These are phyloP conservation scores for Ditula angustiorana DNA, from an alignment of 2,888 invertebrate species.

Conservation along the genomic window DNA sequence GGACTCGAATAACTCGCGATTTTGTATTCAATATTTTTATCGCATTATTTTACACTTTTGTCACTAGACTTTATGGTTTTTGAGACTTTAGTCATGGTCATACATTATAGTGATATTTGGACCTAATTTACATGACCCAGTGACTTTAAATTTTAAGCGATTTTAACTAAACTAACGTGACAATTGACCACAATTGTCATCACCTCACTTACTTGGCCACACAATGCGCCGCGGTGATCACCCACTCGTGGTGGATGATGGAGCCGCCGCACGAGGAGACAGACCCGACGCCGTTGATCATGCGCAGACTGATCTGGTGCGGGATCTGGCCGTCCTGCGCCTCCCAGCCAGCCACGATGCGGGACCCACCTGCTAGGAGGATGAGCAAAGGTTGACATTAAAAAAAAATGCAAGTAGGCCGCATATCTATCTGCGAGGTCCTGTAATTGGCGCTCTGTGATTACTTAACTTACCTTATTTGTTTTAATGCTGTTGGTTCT, in stretches of 20 bases:
- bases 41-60: too few species aligned
- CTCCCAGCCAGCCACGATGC: constrained; percentile 72
- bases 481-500: too few species aligned
- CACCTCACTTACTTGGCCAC: constrained; percentile 50
- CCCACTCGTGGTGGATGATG: constrained; percentile 64
- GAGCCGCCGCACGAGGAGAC: constrained; percentile 66
- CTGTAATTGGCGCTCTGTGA: too few species aligned
- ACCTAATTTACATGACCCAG: too few species aligned
- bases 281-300: constrained; percentile 55
- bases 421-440: background rate
- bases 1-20: too few species aligned
- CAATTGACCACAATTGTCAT: background rate
- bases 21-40: too few species aligned
- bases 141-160: too few species aligned
- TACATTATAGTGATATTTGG: too few species aligned
- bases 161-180: too few species aligned
- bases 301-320: constrained; percentile 66
- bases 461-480: too few species aligned
- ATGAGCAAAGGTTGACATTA: background rate
- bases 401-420: background rate
- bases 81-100: too few species aligned
- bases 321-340: constrained; percentile 66
- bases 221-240: constrained; percentile 69
- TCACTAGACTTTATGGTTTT: too few species aligned
- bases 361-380: constrained; percentile 39